Evolutionary conservation across 2,888 invertebrate genomes (phyloP), one percentile per base, ranked within the genome.

Genomic region (Cheilosia soror): DNA sequence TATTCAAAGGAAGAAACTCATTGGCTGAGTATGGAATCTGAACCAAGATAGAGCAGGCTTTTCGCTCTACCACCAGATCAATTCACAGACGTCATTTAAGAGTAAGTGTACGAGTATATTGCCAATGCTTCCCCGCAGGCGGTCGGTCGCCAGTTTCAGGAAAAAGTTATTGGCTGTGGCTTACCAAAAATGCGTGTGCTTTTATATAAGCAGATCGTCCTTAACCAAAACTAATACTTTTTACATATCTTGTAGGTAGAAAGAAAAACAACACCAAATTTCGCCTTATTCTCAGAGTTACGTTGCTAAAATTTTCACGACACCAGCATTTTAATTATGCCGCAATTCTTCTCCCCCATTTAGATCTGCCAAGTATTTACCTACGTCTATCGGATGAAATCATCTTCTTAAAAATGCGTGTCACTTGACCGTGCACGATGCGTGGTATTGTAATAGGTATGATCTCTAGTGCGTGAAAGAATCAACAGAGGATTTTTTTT

Each of bases 361-460:
- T 53, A 20, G 37, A 47, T 66, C 33, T 25, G 7, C 40, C 33
- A 72, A 58, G 57, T 65, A 60, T 51, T 33, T 53, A 60, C 44
- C 72, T 66, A 73, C 11, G 11, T 47, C 47, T 7, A 20, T 80
- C 66, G 33, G 53, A 80, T 80, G 66, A 80, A 66, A 53, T 80
- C 73, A 73, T 80, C 60, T 66, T 33, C 37, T 49, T 6, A 55
- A 73, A 73, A 80, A 80, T 75, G 62, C 76, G 75, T 81, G 55
- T 68, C 57, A 69, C 49, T 69, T 75, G 57, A 75, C 80, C 37
- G 75, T 75, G 40, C 42, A n/a, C 58, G 68, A 65, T 79, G 44
- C 58, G 65, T 60, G 51, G 57, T 81, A 62, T 42, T 75, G 62
- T 75, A 75, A 63, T 81, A 60, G 68, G 68, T 75, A 75, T 75